phyloP scores from a whole-genome alignment of 2,113 vertebrate species.

The Oreochromis niloticus region DNA sequence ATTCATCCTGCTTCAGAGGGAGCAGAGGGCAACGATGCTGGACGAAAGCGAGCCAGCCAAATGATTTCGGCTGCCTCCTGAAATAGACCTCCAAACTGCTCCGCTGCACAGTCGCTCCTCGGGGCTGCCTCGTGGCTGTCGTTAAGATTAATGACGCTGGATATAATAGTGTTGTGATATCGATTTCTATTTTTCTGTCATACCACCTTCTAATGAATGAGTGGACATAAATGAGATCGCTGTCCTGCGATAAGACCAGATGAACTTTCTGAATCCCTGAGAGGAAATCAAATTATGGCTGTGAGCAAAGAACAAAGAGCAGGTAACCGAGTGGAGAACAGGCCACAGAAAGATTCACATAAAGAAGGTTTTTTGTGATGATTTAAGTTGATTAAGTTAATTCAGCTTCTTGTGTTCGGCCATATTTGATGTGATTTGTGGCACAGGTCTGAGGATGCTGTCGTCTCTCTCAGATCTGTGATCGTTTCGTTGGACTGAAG shows the following conservation, averaged over 20 bases:
- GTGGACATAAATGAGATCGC: background rate
- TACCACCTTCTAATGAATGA: slow-evolving; percentile 10
- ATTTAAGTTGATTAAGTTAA: background rate
- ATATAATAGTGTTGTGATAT: slow-evolving; percentile 8
- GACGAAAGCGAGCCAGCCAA: background rate
- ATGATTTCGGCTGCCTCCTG: slow-evolving; percentile 4
- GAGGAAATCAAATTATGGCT: background rate
- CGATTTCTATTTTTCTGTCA: background rate
- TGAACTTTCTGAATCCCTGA: background rate
- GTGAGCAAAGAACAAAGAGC: background rate
- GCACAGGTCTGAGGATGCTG: background rate
- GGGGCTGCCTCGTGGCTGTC: background rate
- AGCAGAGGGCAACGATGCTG: background rate
- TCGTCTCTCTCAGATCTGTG: background rate
- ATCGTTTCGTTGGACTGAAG: background rate
- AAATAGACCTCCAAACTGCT: slow-evolving; percentile 14
- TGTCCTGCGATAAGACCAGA: background rate
- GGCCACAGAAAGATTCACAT: background rate
- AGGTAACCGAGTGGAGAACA: rapidly evolving
- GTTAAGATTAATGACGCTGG: background rate
- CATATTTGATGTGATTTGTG: background rate
- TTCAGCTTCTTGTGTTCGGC: background rate
- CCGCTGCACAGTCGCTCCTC: background rate
- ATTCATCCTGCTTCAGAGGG: background rate
- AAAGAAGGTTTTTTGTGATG: background rate